These are phyloP conservation scores for Ochropleura plecta DNA, from an alignment of 2,888 invertebrate species.

Conservation along the genomic window DNA sequence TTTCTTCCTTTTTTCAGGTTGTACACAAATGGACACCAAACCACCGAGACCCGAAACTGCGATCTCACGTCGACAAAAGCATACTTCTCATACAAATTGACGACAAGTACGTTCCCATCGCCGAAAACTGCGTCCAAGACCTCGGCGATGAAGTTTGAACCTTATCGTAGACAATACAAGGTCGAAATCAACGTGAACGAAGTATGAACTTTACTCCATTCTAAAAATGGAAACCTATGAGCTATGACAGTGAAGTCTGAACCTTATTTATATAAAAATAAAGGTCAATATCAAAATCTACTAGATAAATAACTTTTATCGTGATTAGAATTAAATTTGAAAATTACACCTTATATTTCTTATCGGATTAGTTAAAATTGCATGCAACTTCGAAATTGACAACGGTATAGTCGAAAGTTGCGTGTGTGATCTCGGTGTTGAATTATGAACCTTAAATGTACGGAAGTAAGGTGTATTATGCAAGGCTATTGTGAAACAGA, in stretches of 20 bases:
- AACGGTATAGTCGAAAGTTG: constrained; percentile 1
- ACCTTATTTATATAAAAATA: constrained; percentile 34
- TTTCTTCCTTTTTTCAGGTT: constrained; percentile 86
- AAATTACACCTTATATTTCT: constrained; percentile 29
- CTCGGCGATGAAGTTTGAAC: constrained; percentile 92
- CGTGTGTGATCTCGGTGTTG: constrained; percentile 49
- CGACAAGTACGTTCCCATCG: constrained; percentile 97
- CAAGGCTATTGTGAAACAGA: constrained; percentile 32
- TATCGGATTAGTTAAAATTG: constrained; percentile 14
- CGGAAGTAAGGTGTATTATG: constrained; percentile 18
- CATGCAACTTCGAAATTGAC: constrained; percentile 17
- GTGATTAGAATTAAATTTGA: constrained; percentile 26
- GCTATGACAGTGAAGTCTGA: constrained; percentile 52
- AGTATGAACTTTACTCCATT: constrained; percentile 37
- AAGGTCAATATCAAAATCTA: constrained; percentile 35
- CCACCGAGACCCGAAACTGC: constrained; percentile 95
- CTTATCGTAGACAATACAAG: neutral
- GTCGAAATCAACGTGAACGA: constrained; percentile 31
- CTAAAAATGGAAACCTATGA: constrained; percentile 22
- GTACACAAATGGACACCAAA: constrained; percentile 98
- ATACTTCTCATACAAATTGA: constrained; percentile 98
- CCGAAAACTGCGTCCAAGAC: constrained; percentile 96
- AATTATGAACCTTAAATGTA: constrained; percentile 48
- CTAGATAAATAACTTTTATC: constrained; percentile 12
- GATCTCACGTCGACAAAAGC: constrained; percentile 98